A percentile compares a stretch with the other conserved stretches of the same genome.
phyloP scores from a whole-genome alignment of 2,888 invertebrate species.

The Drosophila kokeensis region DNA sequence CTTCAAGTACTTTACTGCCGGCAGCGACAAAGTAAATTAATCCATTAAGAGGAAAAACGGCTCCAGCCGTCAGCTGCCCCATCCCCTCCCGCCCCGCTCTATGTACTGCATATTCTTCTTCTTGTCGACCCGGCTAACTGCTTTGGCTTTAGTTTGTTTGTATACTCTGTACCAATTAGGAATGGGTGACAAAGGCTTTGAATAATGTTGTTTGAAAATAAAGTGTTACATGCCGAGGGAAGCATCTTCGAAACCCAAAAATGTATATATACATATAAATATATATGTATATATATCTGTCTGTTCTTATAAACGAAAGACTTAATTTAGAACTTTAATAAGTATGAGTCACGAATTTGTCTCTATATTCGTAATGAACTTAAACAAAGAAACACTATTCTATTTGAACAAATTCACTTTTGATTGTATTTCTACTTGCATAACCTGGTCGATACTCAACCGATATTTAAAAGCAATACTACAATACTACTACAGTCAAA shows the following conservation, averaged over 20 bases:
- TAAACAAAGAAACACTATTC: background rate
- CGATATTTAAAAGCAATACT: background rate
- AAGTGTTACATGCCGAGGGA: too few relatives aligned
- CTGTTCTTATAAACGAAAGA: too few relatives aligned
- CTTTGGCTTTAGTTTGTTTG: constrained; percentile 36
- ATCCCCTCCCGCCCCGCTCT: background rate
- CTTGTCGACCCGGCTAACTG: constrained; percentile 19
- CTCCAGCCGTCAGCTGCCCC: constrained; percentile 13
- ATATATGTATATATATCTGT: too few relatives aligned
- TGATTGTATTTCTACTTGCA: background rate
- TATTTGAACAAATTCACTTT: background rate
- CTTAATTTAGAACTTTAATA: background rate
- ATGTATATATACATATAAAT: background rate
- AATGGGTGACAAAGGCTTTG: background rate
- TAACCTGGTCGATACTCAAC: background rate
- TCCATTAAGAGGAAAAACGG: constrained; percentile 60
- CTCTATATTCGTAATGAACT: background rate
- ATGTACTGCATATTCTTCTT: background rate
- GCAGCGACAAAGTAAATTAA: constrained; percentile 78
- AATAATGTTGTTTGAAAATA: background rate
- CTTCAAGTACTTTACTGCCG: constrained; percentile 63
- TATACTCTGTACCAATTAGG: background rate
- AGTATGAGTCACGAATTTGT: background rate
- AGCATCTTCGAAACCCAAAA: background rate
- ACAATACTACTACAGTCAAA: too few relatives aligned